Conservation (phyloP, 2,888 invertebrate genomes). For the Nudaria mundana region DNA sequence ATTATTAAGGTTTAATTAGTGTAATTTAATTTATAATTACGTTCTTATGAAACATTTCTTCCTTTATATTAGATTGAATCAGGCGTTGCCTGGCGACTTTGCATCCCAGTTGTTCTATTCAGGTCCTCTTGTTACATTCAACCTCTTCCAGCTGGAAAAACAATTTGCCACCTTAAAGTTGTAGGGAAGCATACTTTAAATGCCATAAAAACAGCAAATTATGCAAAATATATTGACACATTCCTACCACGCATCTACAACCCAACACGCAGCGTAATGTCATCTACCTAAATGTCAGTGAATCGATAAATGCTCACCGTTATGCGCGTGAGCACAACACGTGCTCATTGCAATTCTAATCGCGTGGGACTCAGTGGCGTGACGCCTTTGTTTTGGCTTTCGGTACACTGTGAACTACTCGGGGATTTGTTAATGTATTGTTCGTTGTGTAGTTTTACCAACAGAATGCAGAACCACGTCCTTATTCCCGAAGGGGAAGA, state of each 20-base stretch:
- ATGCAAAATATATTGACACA: constrained; percentile 4
- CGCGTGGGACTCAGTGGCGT: constrained; percentile 17
- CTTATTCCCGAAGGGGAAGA: no score
- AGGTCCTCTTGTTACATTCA: no score
- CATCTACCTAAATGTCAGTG: constrained; percentile 30
- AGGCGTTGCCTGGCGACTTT: no score
- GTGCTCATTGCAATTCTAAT: constrained; percentile 48
- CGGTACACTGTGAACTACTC: background rate
- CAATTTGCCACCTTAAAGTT: no score
- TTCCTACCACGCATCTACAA: constrained; percentile 18
- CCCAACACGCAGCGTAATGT: constrained; percentile 5
- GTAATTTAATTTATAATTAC: no score
- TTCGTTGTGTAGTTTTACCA: background rate
- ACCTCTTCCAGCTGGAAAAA: no score
- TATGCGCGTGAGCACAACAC: constrained; percentile 31
- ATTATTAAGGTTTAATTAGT: constrained; percentile 11
- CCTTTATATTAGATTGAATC: no score
- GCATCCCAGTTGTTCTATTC: no score
- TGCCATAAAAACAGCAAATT: no score
- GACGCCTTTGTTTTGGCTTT: constrained; percentile 6
- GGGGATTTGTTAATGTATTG: background rate
- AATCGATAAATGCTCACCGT: constrained; percentile 43
- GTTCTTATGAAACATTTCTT: background rate
- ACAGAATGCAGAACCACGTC: no score
- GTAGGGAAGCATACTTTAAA: no score